Conservation (phyloP, 2,797 vertebrate species). For the Sternarchorhynchus goeldii region DNA sequence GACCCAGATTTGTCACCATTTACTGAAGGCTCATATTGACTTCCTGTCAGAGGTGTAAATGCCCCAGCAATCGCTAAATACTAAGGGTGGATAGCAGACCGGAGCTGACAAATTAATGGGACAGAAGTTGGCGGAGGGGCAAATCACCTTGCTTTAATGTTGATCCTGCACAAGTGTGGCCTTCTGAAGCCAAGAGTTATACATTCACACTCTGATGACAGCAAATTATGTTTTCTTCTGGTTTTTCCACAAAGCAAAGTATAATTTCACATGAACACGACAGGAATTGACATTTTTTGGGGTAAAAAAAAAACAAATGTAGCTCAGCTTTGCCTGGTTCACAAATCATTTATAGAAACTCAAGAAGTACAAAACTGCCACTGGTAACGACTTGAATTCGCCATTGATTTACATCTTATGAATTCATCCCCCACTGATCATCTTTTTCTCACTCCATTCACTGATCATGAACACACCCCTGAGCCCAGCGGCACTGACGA, state of each 20-base stretch:
- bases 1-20: conserved; percentile 63
- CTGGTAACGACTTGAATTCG: conserved; percentile 2
- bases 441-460: neutral
- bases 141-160: conserved; percentile 31
- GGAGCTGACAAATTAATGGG: conserved; percentile 50
- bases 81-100: conserved; percentile 54
- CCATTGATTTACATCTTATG: neutral
- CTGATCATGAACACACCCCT: conserved; percentile 2
- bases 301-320: neutral
- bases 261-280: neutral
- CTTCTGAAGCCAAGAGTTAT: neutral
- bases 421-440: neutral
- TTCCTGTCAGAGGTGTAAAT: conserved; percentile 61
- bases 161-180: conserved; percentile 22
- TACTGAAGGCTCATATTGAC: conserved; percentile 63
- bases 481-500: conserved; percentile 24
- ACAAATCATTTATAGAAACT: neutral
- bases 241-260: neutral
- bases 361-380: neutral
- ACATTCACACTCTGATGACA: conserved; percentile 3
- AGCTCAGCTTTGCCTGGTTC: neutral
- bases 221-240: neutral
- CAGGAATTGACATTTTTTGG: neutral
- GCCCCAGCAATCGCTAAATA: conserved; percentile 66
- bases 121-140: conserved; percentile 23